Percentiles rank a stretch among this genome's conserved stretches.
phyloP scores from a whole-genome alignment of 2,797 vertebrate genomes.

The Falco columbarius region DNA sequence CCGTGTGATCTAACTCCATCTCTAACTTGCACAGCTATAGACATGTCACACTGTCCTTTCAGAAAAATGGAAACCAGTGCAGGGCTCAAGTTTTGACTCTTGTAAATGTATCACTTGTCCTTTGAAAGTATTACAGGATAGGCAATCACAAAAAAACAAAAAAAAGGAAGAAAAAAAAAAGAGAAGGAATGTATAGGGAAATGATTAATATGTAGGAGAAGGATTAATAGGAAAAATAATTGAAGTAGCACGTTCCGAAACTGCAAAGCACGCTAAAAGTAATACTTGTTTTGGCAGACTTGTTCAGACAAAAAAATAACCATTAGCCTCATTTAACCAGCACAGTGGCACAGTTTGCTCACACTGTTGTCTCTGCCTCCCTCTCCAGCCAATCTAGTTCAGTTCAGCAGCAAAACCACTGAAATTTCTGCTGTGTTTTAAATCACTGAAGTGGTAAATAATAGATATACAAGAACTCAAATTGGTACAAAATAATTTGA shows the following conservation, averaged over 20 bases:
- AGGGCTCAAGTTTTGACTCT: not conserved
- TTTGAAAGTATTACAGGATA: not conserved
- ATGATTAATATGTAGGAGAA: not conserved
- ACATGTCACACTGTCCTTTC: not conserved
- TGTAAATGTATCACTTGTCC: not conserved
- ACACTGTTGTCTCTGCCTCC: not conserved
- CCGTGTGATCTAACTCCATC: not conserved
- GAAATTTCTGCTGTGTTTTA: not conserved
- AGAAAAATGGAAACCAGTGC: not conserved
- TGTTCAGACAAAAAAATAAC: not conserved
- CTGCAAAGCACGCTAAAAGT: not conserved
- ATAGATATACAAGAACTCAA: not conserved
- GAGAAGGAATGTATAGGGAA: not conserved
- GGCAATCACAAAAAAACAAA: not conserved
- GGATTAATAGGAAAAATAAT: not conserved
- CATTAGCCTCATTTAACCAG: not conserved
- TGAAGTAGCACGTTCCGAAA: not conserved
- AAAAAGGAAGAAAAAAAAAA: not conserved
- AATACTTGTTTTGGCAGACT: not conserved
- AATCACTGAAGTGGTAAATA: constrained; percentile 24
- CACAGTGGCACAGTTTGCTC: not conserved
- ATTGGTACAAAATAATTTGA: constrained; percentile 45
- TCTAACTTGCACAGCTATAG: not conserved
- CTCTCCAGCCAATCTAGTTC: not conserved
- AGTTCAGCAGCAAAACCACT: not conserved